These are phyloP conservation scores for Malachius bipustulatus DNA, from an alignment of 2,888 invertebrate genomes.

Conservation along the genomic window DNA sequence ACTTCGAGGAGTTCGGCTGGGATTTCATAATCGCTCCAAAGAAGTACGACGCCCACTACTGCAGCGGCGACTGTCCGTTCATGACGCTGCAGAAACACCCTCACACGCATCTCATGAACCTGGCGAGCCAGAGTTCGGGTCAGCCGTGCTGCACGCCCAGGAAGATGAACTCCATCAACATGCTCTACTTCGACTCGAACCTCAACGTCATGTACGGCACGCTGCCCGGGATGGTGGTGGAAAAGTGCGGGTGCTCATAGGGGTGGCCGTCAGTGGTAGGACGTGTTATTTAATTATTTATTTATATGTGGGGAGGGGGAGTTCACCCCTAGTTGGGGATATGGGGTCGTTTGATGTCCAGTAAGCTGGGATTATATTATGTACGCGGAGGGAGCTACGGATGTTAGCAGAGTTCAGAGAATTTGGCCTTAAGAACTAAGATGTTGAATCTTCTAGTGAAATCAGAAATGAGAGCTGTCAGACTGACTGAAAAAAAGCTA, in stretches of 20 bases:
- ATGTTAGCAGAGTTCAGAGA: too few relatives aligned
- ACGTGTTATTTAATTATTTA: constrained; percentile 8
- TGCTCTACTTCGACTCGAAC: constrained; percentile 86
- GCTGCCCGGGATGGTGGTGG: constrained; percentile 89
- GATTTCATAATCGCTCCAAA: constrained; percentile 96
- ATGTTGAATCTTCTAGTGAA: too few relatives aligned
- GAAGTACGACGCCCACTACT: constrained; percentile 89
- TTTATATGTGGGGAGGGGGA: too few relatives aligned
- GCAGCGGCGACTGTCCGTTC: constrained; percentile 87
- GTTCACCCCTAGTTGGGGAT: too few relatives aligned
- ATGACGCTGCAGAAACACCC: constrained; percentile 77
- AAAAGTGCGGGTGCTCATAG: constrained; percentile 85
- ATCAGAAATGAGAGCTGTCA: too few relatives aligned
- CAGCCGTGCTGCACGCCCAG: constrained; percentile 91
- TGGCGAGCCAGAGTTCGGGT: constrained; percentile 63
- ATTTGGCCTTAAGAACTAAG: too few relatives aligned
- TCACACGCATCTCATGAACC: constrained; percentile 77
- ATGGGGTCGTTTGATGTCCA: too few relatives aligned
- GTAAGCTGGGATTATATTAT: too few relatives aligned
- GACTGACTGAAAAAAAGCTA: too few relatives aligned
- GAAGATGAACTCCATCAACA: constrained; percentile 74
- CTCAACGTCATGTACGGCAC: constrained; percentile 77
- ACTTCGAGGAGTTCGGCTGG: constrained; percentile 94
- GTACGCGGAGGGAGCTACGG: too few relatives aligned
- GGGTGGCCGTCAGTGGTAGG: constrained; percentile 2